These are phyloP conservation scores for Mesitornis unicolor DNA, from an alignment of 2,113 vertebrate species.

Conservation along the genomic window DNA sequence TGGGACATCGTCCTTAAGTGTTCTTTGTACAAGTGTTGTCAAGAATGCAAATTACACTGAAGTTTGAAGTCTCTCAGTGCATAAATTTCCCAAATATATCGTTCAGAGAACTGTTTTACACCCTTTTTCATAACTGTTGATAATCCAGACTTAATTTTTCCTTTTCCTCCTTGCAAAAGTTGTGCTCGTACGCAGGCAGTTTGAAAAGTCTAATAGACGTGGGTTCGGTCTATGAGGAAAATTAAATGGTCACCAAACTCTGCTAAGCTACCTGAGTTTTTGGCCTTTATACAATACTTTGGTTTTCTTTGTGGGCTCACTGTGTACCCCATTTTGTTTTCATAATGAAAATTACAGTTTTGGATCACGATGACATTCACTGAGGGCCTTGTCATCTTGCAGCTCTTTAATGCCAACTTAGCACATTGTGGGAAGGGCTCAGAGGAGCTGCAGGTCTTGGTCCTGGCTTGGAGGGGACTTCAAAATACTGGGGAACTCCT, in stretches of 20 bases:
- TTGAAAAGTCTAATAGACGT: neutral
- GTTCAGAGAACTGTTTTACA: neutral
- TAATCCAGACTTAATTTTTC: neutral
- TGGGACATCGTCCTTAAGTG: neutral
- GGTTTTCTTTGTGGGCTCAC: neutral
- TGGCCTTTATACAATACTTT: neutral
- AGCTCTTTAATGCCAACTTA: neutral
- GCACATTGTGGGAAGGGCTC: neutral
- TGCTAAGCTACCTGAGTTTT: neutral
- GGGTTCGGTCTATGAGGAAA: neutral
- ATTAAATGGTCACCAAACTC: neutral
- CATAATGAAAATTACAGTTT: neutral
- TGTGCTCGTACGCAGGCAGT: neutral
- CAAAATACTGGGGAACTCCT: neutral
- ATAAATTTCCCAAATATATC: neutral
- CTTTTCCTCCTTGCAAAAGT: neutral
- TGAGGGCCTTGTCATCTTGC: neutral
- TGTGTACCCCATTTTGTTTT: neutral
- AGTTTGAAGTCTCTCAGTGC: neutral
- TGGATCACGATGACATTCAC: neutral
- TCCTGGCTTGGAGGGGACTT: neutral
- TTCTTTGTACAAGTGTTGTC: neutral
- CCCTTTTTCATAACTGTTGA: neutral
- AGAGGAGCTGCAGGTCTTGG: neutral
- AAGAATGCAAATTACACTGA: neutral